A percentile compares a stretch with the other conserved stretches of the same genome.
Evolutionary conservation across 2,113 vertebrate species (phyloP).

Genomic region (Ginglymostoma cirratum): DNA sequence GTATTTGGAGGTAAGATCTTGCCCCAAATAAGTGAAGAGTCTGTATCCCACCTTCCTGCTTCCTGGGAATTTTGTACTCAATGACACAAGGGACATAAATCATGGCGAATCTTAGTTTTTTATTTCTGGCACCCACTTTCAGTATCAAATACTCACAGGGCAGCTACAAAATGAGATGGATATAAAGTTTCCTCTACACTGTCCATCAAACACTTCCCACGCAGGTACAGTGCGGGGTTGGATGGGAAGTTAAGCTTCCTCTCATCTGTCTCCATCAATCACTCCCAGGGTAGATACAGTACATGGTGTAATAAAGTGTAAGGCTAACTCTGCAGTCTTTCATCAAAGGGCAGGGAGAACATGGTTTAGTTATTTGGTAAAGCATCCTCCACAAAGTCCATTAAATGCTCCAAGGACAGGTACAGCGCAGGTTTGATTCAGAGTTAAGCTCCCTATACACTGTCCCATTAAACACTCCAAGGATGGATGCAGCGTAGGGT

Average conservation of each 20-base stretch:
- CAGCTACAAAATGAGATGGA: not conserved
- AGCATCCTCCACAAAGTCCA: not conserved
- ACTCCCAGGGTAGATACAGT: no score
- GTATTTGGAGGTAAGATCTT: slow-evolving; percentile 73
- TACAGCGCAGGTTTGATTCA: not conserved
- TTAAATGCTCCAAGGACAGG: not conserved
- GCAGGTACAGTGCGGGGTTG: no score
- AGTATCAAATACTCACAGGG: not conserved
- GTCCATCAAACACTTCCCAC: no score
- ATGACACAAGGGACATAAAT: not conserved
- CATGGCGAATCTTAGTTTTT: not conserved
- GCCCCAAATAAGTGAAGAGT: not conserved
- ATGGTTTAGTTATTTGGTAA: not conserved
- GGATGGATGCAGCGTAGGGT: not conserved
- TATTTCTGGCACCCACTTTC: not conserved
- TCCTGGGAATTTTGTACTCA: not conserved
- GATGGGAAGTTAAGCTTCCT: no score
- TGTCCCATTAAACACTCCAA: not conserved
- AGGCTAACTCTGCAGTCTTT: no score
- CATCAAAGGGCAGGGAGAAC: no score
- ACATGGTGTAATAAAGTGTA: no score
- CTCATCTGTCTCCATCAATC: no score
- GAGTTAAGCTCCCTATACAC: not conserved
- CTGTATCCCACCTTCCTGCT: not conserved
- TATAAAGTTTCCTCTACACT: no score